These are phyloP conservation scores for Argynnis bischoffii DNA, from an alignment of 2,888 invertebrate species.

Conservation along the genomic window DNA sequence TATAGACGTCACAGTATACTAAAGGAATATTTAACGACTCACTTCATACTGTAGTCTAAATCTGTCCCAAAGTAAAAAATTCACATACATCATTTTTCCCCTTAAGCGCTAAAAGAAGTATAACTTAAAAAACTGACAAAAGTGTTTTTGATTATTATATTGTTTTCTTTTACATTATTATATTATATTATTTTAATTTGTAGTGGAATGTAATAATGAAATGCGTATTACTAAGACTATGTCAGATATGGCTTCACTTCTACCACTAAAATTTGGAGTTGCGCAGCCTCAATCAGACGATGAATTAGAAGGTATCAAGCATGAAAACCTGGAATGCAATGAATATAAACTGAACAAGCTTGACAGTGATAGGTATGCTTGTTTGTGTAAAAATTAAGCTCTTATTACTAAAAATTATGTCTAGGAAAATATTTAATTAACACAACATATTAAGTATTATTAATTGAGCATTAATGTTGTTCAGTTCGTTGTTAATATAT, in stretches of 20 bases:
- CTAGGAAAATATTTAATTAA: no score
- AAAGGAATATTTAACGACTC: no score
- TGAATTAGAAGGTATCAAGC: constrained; percentile 46
- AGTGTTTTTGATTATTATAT: neutral
- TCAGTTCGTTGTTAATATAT: neutral
- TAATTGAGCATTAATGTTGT: neutral
- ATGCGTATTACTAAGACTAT: constrained; percentile 45
- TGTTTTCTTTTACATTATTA: neutral
- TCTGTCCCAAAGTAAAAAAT: no score
- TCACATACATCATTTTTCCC: no score
- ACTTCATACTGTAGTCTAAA: no score
- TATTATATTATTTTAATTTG: neutral
- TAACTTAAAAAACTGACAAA: no score
- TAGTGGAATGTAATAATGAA: constrained; percentile 50
- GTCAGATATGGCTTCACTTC: constrained; percentile 44
- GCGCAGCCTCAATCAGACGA: constrained; percentile 42
- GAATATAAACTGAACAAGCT: constrained; percentile 50
- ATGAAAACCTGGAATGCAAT: constrained; percentile 38
- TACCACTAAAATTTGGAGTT: constrained; percentile 44
- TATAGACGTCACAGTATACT: no score
- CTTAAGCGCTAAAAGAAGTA: no score
- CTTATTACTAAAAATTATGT: no score
- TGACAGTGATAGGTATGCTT: constrained; percentile 46
- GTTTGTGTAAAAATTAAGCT: neutral
- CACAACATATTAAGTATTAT: neutral